Evolutionary conservation across 2,888 invertebrate species (phyloP).

Genomic region (Chymomyza fuscimana): DNA sequence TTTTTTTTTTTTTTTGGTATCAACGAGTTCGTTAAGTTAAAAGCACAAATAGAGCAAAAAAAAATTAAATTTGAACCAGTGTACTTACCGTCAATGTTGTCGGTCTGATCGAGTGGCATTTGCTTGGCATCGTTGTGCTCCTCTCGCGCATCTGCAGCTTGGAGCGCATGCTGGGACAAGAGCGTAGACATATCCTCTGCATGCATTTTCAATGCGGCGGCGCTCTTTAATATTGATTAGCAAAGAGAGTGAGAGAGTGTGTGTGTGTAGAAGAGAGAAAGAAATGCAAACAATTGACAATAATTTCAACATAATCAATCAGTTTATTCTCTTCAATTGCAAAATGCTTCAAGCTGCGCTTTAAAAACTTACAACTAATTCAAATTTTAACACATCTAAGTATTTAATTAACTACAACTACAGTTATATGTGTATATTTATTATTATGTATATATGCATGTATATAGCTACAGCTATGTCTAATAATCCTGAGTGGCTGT

Average conservation of each 20-base stretch:
- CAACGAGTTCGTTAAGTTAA: conserved; percentile 15
- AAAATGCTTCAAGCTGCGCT: conserved; percentile 60
- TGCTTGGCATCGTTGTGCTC: conserved; percentile 81
- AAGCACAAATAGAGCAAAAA: conserved; percentile 58
- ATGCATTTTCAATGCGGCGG: conserved; percentile 77
- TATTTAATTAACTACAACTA: conserved; percentile 28
- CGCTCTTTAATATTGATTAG: conserved; percentile 39
- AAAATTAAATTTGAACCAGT: conserved; percentile 15
- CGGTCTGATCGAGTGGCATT: conserved; percentile 85
- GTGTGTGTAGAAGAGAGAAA: background rate
- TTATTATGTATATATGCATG: background rate
- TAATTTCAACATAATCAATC: background rate
- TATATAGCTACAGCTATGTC: conserved; percentile 1
- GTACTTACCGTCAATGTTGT: conserved; percentile 88
- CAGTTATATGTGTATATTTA: conserved; percentile 6
- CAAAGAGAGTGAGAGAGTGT: conserved; percentile 9
- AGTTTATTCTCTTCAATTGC: conserved; percentile 31
- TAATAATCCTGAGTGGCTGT: conserved; percentile 59
- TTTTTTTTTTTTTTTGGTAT: background rate
- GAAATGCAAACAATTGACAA: background rate
- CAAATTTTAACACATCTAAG: conserved; percentile 15
- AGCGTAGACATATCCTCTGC: conserved; percentile 84
- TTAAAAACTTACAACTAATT: conserved; percentile 28
- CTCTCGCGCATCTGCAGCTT: conserved; percentile 81
- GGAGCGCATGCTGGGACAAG: conserved; percentile 83